Base-by-base conservation (phyloP, 1,140 invertebrate species). In the Hypothenemus hampei region DNA sequence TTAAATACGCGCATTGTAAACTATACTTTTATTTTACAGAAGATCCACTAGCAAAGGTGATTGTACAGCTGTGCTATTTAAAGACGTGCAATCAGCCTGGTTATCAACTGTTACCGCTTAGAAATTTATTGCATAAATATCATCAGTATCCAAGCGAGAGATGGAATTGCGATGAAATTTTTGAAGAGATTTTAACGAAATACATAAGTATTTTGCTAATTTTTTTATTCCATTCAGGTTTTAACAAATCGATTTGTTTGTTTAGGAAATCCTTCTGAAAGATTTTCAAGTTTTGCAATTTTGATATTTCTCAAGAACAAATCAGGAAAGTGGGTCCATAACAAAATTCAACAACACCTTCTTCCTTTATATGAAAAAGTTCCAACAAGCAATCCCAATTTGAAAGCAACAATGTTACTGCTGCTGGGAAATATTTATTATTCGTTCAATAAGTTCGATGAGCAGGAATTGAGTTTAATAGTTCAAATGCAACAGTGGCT, bases 131-230 rank as follows among this genome's bases (percentile, higher is more conserved):
- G 8, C 39, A 49, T 26, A 58, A 63, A 35, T 68, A 56, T 58
- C 65, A 63, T 37, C 60, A 60, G 7, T 68, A 68, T 54, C 63
- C 61, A 4, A 61, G 24, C 8, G 63, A 63, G 39, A 40, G 57
- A 29, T 59, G 51, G 50, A 56, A 63, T 51, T 59, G 46, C 26
- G 57, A 66, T 26, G 47, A 63, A 33, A 22, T 68, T 19, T 66
- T 68, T 45, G 23, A 65, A 24, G 61, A 66, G 24, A 24, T 66
- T 29, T 57, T 61, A 24, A 43, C 57, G n/a, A 26, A 57, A 24
- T 68, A 62, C 56, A 50, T 60, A 41, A 57, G 64, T 67, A 58
- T 57, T 57, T 59, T 23, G 24, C 21, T 23, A 52, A 15, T 19
- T 20, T 22, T 13, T 39, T 50, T 37, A 41, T 21, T 21, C 29